Base-by-base conservation (phyloP, 2,113 vertebrate species). In the Rhinichthys klamathensis region DNA sequence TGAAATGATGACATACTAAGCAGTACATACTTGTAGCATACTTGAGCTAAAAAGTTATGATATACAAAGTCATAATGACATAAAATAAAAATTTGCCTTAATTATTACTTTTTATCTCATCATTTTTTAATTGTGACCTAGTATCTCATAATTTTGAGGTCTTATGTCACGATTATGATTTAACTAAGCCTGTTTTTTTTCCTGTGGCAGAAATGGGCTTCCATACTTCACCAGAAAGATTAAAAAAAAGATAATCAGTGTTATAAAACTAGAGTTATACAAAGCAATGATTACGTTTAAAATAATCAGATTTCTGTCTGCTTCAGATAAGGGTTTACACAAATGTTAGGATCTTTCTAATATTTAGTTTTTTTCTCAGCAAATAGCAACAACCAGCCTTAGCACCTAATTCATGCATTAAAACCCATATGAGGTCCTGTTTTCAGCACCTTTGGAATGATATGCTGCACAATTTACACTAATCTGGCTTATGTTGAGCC, bases 381-480 rank as follows among this genome's bases (percentile, higher is more conserved):
- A 82, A 78, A 74, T 32, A 35, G 32, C 30, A 77, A 49, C 35
- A 25, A 46, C n/a, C 80, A 77, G 13, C 41, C 8, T 38, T 63
- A 18, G 54, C 46, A 27, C 63, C 49, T n/a, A 87, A 91, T 87
- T 85, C 89, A 89, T 86, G 76, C 60, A 89, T 49, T 91, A 85
- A 87, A 16, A 21, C 74, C 74, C 74, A 54, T 54, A 25, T n/a
- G 74, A 81, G 27, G 69, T 79, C 82, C 16, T 86, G 84, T 91
- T 92, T 90, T 87, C 84, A 78, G 82, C 86, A 90, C 86, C 89
- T 90, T 90, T 90, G 51, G 83, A 73, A 88, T 91, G 88, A 89
- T 87, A 49, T 25, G 86, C 88, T 85, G 90, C 58, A 85, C 49
- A 88, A 89, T 88, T 67, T 84, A 86, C 82, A 80, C 78, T 87